phyloP scores from a whole-genome alignment of 2,797 vertebrate genomes.

The Sebastes vulpes region DNA sequence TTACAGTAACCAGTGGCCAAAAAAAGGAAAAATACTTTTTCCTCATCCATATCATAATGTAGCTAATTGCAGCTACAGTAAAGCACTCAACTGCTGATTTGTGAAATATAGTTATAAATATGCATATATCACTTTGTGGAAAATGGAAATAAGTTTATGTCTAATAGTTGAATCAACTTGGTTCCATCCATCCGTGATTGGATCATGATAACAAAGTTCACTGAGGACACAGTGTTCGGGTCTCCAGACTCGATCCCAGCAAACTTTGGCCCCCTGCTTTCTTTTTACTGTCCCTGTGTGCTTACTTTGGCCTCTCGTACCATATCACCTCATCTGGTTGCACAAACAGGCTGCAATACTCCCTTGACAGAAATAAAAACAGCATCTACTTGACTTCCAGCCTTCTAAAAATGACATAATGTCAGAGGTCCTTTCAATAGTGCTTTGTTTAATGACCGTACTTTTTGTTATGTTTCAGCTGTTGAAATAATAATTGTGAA shows the following conservation, averaged over 20 bases:
- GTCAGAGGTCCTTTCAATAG: slow-evolving; percentile 28
- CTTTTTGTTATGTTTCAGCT: slow-evolving; percentile 9
- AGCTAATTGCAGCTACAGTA: not conserved
- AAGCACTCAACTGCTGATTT: not conserved
- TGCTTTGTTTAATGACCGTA: slow-evolving; percentile 4
- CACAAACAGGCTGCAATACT: slow-evolving; percentile 57
- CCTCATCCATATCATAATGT: not conserved
- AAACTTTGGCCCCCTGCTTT: slow-evolving; percentile 46
- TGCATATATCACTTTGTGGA: not conserved
- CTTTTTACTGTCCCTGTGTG: slow-evolving; percentile 58
- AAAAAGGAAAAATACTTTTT: not conserved
- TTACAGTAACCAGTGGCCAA: not conserved
- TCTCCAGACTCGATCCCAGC: slow-evolving; percentile 44
- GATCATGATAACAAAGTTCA: slow-evolving; percentile 30
- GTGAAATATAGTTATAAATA: not conserved
- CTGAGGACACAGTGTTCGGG: slow-evolving; percentile 28
- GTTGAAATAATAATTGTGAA: slow-evolving; percentile 1
- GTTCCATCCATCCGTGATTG: slow-evolving; percentile 4
- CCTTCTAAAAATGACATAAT: slow-evolving; percentile 9
- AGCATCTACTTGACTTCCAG: slow-evolving; percentile 17
- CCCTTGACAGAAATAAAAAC: slow-evolving; percentile 56
- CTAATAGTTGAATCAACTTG: not conserved
- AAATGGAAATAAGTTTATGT: not conserved
- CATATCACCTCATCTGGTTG: slow-evolving; percentile 61
- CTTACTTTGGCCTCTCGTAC: slow-evolving; percentile 69